Percentiles rank a stretch among this genome's conserved stretches.
phyloP scores from a whole-genome alignment of 2,113 vertebrate species.

The Phylloscopus whistleri region DNA sequence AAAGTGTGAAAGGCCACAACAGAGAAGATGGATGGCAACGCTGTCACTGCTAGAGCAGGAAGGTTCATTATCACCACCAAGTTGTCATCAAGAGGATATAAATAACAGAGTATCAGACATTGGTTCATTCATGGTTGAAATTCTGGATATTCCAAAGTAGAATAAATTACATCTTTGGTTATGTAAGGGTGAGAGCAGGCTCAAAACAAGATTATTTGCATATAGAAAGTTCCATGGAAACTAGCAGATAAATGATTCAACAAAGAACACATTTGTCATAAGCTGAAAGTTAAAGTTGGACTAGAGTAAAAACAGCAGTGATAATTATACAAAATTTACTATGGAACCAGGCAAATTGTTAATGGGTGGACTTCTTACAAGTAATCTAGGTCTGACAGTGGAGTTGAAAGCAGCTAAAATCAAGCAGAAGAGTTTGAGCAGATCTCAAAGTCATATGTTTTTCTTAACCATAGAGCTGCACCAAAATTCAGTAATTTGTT shows the following conservation, averaged over 20 bases:
- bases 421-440: background rate
- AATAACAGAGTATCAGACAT: background rate
- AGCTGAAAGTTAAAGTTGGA: background rate
- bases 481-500: background rate
- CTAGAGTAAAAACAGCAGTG: background rate
- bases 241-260: background rate
- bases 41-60: background rate
- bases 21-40: background rate
- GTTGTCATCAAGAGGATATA: background rate
- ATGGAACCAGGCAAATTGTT: background rate
- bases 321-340: background rate
- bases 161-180: constrained; percentile 1
- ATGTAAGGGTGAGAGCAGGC: background rate
- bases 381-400: background rate
- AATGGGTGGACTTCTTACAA: background rate
- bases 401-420: background rate
- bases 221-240: background rate
- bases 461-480: background rate
- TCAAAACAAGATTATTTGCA: constrained; percentile 5
- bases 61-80: background rate
- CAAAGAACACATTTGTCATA: background rate
- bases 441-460: background rate
- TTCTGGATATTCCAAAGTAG: background rate
- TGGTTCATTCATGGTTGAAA: background rate
- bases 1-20: background rate